These are phyloP conservation scores for Apodemia zela DNA, from an alignment of 2,888 invertebrate species.

Conservation along the genomic window DNA sequence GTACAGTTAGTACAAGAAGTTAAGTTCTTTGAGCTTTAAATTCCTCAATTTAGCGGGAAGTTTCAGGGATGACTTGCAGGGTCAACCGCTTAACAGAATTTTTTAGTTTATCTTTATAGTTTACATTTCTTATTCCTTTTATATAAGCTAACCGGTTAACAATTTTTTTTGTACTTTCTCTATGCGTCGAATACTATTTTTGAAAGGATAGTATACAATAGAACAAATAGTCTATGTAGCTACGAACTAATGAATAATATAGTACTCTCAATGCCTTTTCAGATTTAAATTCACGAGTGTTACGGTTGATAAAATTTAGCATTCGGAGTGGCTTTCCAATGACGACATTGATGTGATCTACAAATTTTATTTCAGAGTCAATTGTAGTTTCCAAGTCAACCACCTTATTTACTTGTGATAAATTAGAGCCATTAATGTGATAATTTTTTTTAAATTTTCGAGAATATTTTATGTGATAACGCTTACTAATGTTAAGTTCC, in stretches of 20 bases:
- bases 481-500: conserved; percentile 23
- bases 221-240: not conserved
- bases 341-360: conserved; percentile 21
- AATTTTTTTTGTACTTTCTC: not conserved
- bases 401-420: conserved; percentile 20
- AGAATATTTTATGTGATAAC: conserved; percentile 25
- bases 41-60: no score
- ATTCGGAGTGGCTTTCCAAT: not conserved
- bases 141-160: not conserved
- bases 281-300: not conserved
- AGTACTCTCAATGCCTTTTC: not conserved
- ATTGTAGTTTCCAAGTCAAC: conserved; percentile 25
- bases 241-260: not conserved
- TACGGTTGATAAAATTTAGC: not conserved
- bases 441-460: conserved; percentile 21
- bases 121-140: not conserved
- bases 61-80: no score
- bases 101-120: not conserved
- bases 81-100: no score
- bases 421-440: conserved; percentile 1
- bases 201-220: not conserved
- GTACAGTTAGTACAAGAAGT: no score
- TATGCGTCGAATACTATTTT: not conserved
- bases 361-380: conserved; percentile 24
- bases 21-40: no score